Evolutionary conservation across 53 echinoderm and acorn worm genomes (phyloP).

Genomic region (Patiria pectinifera): DNA sequence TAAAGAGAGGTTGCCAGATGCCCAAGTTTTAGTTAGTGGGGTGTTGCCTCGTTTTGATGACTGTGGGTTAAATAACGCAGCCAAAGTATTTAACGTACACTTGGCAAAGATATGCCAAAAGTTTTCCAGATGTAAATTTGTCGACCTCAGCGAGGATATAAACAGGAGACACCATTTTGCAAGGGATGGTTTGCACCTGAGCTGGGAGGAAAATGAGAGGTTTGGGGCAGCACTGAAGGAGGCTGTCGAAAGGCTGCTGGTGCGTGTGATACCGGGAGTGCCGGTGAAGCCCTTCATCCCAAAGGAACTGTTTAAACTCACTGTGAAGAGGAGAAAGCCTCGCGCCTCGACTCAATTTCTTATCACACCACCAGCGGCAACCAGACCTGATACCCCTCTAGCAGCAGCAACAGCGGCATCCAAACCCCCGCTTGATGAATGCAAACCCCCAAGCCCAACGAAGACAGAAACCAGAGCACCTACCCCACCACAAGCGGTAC

Average conservation of each 20-base stretch:
- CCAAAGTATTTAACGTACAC: not conserved
- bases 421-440: not conserved
- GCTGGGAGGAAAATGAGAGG: not conserved
- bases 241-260: not conserved
- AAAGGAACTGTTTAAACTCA: constrained; percentile 8
- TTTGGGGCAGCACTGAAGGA: not conserved
- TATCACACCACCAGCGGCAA: too few relatives aligned
- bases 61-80: not conserved
- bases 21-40: not conserved
- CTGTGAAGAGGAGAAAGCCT: not conserved
- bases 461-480: not conserved
- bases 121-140: not conserved
- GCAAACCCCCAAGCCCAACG: too few relatives aligned
- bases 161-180: not conserved
- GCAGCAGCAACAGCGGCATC: too few relatives aligned
- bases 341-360: too few relatives aligned
- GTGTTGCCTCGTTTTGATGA: not conserved
- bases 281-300: not conserved
- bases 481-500: not conserved
- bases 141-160: not conserved
- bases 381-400: too few relatives aligned
- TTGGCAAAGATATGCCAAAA: not conserved
- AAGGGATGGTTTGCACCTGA: constrained; percentile 5
- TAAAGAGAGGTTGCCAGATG: not conserved
- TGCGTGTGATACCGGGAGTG: not conserved